Evolutionary conservation across 1,140 invertebrate species (phyloP).

Genomic region (Psix sp.): DNA sequence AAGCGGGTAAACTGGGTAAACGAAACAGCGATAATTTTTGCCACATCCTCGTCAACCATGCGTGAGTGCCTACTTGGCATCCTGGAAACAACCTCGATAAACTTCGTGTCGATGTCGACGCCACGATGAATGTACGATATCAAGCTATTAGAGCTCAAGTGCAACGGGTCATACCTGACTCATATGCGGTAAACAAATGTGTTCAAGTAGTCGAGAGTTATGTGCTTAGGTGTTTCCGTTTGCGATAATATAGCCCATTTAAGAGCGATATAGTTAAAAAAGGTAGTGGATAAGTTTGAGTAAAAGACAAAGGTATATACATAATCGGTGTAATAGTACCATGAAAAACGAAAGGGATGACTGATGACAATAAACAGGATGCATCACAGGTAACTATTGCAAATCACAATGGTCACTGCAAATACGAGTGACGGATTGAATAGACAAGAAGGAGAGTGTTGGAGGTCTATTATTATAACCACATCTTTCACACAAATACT

Average conservation of each 20-base stretch:
- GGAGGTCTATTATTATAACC: constrained; percentile 64
- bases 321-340: constrained; percentile 1
- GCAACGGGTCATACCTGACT: constrained; percentile 27
- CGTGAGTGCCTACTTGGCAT: constrained; percentile 41
- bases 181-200: constrained; percentile 14
- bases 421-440: constrained; percentile 68
- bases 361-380: constrained; percentile 71
- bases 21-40: constrained; percentile 27
- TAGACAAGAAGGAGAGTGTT: constrained; percentile 63
- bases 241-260: constrained; percentile 19
- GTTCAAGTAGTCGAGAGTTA: constrained; percentile 54
- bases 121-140: constrained; percentile 36
- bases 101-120: constrained; percentile 33
- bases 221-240: constrained; percentile 62
- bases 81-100: constrained; percentile 12
- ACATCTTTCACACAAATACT: constrained; percentile 54
- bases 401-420: constrained; percentile 71
- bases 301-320: constrained; percentile 1
- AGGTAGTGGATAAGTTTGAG: neutral
- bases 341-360: constrained; percentile 13
- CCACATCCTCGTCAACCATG: constrained; percentile 16
- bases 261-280: constrained; percentile 18
- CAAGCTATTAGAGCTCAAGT: constrained; percentile 38
- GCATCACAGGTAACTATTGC: constrained; percentile 68
- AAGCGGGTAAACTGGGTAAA: constrained; percentile 20